Evolutionary conservation across 2,113 vertebrate genomes (phyloP).

Genomic region (Paratilapia polleni): DNA sequence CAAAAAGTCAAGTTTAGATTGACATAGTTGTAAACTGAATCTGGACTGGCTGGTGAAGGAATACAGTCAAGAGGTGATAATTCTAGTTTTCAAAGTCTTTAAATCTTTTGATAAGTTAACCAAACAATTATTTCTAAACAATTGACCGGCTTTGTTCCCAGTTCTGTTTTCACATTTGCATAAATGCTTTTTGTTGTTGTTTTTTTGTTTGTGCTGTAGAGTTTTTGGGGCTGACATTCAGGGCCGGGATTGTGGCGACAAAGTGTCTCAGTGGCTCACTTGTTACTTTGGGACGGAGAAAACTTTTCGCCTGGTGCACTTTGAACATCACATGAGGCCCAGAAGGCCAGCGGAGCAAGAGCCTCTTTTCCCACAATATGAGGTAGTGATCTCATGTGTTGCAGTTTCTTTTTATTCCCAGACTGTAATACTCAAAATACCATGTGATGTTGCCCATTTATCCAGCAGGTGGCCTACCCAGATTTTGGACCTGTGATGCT

Average conservation of each 20-base stretch:
- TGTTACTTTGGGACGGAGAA: constrained; percentile 78
- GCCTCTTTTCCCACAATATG: constrained; percentile 39
- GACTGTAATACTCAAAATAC: not conserved
- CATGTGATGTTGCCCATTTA: too few relatives aligned
- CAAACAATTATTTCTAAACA: too few relatives aligned
- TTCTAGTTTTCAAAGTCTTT: not conserved
- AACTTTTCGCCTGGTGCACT: constrained; percentile 86
- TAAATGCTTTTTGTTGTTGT: not conserved
- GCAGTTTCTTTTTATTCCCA: not conserved
- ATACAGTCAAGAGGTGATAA: too few relatives aligned
- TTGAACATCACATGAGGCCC: constrained; percentile 84
- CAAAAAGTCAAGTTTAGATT: not conserved
- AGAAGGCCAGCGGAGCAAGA: constrained; percentile 66
- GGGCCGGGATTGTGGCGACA: constrained; percentile 90
- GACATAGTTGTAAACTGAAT: not conserved
- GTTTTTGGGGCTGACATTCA: constrained; percentile 83
- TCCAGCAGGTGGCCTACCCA: constrained; percentile 86
- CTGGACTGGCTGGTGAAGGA: not conserved
- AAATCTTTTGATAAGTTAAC: not conserved
- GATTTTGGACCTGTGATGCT: constrained; percentile 86
- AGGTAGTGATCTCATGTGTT: constrained; percentile 59
- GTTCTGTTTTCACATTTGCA: not conserved
- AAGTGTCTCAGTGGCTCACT: constrained; percentile 87
- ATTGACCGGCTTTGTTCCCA: rapidly evolving
- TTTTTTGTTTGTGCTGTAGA: constrained; percentile 79